Percentiles rank a stretch among this genome's conserved stretches.
Conservation (phyloP, 1,140 invertebrate species). For the Hirudo medicinalis region DNA sequence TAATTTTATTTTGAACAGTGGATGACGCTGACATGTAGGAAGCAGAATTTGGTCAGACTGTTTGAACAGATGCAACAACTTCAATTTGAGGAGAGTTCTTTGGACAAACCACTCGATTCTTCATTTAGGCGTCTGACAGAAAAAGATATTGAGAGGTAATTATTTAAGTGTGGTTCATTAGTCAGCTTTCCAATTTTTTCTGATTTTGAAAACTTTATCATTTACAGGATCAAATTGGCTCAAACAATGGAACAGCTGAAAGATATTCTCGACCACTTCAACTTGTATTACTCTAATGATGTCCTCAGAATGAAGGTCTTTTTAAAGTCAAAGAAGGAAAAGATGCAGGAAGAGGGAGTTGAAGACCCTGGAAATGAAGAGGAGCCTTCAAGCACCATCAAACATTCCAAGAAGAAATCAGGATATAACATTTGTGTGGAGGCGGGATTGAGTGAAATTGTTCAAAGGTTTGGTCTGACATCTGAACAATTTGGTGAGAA, state of each 20-base stretch:
- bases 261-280: slow-evolving; percentile 83
- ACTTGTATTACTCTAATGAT: slow-evolving; percentile 77
- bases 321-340: slow-evolving; percentile 42
- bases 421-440: slow-evolving; percentile 72
- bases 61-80: slow-evolving; percentile 85
- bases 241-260: slow-evolving; percentile 79
- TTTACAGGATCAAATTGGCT: slow-evolving; percentile 46
- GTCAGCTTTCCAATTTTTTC: no score
- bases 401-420: slow-evolving; percentile 50
- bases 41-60: slow-evolving; percentile 63
- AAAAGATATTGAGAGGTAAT: slow-evolving; percentile 64
- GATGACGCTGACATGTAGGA: slow-evolving; percentile 78
- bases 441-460: slow-evolving; percentile 65
- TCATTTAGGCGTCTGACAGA: slow-evolving; percentile 67
- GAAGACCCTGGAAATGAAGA: slow-evolving; percentile 44
- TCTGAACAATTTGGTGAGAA: slow-evolving; percentile 95
- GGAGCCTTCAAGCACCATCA: slow-evolving; percentile 34
- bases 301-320: slow-evolving; percentile 69
- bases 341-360: slow-evolving; percentile 33
- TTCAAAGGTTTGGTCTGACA: slow-evolving; percentile 80
- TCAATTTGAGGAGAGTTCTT: slow-evolving; percentile 67
- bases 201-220: no score
- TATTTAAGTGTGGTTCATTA: no score
- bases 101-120: slow-evolving; percentile 68
- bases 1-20: slow-evolving; percentile 49